Evolutionary conservation across 2,888 invertebrate genomes (phyloP).

Genomic region (Anaspis maculata): DNA sequence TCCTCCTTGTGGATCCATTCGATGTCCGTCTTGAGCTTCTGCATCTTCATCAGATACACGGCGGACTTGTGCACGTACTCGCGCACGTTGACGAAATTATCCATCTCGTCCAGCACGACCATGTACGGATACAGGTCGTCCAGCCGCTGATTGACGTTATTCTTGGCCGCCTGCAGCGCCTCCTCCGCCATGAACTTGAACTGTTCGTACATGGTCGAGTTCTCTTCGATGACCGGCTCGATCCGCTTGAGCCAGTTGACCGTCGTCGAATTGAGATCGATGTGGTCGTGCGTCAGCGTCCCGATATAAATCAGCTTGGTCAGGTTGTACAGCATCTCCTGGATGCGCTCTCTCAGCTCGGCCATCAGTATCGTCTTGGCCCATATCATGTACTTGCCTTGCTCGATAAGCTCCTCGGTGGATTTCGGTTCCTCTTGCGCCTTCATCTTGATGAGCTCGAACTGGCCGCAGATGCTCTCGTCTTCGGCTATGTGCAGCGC

Average conservation of each 20-base stretch:
- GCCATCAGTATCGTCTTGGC: conserved; percentile 67
- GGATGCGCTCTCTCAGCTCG: conserved; percentile 60
- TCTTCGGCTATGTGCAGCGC: conserved; percentile 58
- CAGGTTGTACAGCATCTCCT: conserved; percentile 56
- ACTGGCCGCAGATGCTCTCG: conserved; percentile 59
- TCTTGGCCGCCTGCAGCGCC: conserved; percentile 58
- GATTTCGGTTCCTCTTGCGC: conserved; percentile 67
- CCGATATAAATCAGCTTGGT: conserved; percentile 70
- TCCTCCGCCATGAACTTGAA: conserved; percentile 83
- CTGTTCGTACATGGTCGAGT: conserved; percentile 70
- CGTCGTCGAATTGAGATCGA: conserved; percentile 70
- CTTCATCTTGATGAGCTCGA: conserved; percentile 58
- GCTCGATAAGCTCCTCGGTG: conserved; percentile 73
- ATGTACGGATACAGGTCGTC: conserved; percentile 66
- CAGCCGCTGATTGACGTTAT: conserved; percentile 62
- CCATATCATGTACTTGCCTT: conserved; percentile 68
- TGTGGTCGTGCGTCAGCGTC: conserved; percentile 63
- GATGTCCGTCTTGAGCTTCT: conserved; percentile 66
- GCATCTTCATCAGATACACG: conserved; percentile 65
- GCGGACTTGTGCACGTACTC: conserved; percentile 74
- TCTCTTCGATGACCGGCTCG: conserved; percentile 71
- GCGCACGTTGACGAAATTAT: conserved; percentile 63
- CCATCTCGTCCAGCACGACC: conserved; percentile 76
- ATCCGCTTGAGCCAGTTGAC: conserved; percentile 78
- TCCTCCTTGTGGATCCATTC: conserved; percentile 89